Base-by-base conservation (phyloP, 2,113 vertebrate genomes). In the Nibea coibor region DNA sequence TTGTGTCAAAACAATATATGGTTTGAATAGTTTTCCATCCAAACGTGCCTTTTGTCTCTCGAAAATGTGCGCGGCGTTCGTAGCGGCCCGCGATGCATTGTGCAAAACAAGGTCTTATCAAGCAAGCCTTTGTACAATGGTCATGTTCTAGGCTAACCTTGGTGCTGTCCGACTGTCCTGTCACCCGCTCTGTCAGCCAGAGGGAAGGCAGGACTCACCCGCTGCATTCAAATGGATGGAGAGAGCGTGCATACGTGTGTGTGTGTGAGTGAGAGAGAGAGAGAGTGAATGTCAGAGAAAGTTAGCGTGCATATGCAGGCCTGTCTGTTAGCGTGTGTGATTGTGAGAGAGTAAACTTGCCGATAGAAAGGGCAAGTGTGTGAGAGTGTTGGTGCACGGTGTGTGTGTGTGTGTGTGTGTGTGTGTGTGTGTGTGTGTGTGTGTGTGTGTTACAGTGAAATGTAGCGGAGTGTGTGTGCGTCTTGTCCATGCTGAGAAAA, bases 81-180 rank as follows among this genome's bases (percentile, higher is more conserved):
- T 4, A 24, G 39, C 2, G 7, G 69, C 53, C 28, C 54, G 20
- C 5, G 1, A 42, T 75, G 68, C 78, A 28, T 61, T 53, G 74
- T 70, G 62, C 61, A 56, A 65, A 91, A 74, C 71, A 50, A 65
- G 61, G 78, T 73, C 82, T 80, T 73, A 88, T 91, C 82, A 82
- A 75, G 79, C 76, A 22, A n/a, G 66, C 58, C 83, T 90, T 88
- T 83, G 85, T 87, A 47, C 63, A 73, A 43, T n/a, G 84, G 63
- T 74, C 80, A 78, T 91, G 88, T 87, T 87, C 83, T 88, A 47
- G 72, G 75, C 83, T 92, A 85, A 94, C 90, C 92, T 94, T 91
- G 89, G 80, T 80, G 75, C 87, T 81, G 89, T 92, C 80, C 69
- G 76, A 80, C 85, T 72, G 35, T 89, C 78, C 89, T 84, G 86